These are phyloP conservation scores for Morone saxatilis DNA, from an alignment of 2,113 vertebrate species.

Conservation along the genomic window DNA sequence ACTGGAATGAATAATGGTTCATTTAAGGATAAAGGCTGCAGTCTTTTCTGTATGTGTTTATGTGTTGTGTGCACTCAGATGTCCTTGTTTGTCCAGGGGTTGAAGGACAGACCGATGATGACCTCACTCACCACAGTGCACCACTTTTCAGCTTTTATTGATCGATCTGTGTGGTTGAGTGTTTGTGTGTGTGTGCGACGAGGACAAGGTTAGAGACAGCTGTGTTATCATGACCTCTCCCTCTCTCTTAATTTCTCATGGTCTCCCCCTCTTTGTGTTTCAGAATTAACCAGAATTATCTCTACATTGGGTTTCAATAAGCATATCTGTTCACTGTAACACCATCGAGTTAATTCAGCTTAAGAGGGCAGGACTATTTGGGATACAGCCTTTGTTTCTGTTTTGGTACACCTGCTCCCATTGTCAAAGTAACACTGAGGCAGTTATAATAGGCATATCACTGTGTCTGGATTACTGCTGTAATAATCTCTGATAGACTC, in stretches of 20 bases:
- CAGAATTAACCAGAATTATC: conserved; percentile 23
- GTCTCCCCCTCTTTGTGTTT: conserved; percentile 43
- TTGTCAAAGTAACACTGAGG: conserved; percentile 17
- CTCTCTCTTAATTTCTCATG: not conserved
- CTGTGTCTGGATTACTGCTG: conserved; percentile 50
- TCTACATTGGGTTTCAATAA: conserved; percentile 7
- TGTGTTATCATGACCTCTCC: not conserved
- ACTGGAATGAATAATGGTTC: conserved; percentile 13
- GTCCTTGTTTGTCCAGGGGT: conserved; percentile 63
- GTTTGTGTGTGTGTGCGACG: conserved; percentile 27
- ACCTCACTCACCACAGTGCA: conserved; percentile 61
- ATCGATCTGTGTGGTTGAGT: conserved; percentile 53
- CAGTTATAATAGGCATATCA: conserved; percentile 33
- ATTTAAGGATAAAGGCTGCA: conserved; percentile 18
- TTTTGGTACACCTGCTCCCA: conserved; percentile 25
- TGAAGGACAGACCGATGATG: conserved; percentile 70
- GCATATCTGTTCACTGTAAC: not conserved
- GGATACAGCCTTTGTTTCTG: conserved; percentile 7
- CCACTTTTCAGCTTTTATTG: conserved; percentile 74
- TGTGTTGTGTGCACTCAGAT: conserved; percentile 43
- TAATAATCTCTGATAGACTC: conserved; percentile 52
- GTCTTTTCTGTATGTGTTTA: conserved; percentile 25
- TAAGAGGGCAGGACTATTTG: conserved; percentile 10
- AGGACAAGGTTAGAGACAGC: conserved; percentile 33
- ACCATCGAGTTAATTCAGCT: conserved; percentile 1